Conservation (phyloP, 2,113 vertebrate genomes). For the Columba janthina region DNA sequence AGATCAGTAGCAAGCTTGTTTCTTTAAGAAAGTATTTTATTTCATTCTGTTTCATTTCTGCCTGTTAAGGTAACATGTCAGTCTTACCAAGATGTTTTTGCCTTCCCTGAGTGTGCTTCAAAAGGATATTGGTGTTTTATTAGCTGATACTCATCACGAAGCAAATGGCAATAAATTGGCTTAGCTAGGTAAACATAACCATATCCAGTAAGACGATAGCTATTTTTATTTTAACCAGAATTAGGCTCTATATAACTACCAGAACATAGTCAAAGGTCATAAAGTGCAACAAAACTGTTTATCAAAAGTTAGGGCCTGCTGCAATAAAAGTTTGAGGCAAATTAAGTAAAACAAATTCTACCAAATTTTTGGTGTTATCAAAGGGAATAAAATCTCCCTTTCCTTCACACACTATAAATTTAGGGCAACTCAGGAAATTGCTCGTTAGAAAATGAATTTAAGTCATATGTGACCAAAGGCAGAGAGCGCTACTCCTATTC, state of each 20-base stretch:
- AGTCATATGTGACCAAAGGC: slow-evolving; percentile 37
- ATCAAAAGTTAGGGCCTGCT: neutral
- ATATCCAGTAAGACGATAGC: neutral
- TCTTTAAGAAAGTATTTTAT: neutral
- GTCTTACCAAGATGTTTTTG: slow-evolving; percentile 9
- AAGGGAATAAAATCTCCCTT: slow-evolving; percentile 5
- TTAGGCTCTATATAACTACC: neutral
- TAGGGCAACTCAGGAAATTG: slow-evolving; percentile 41
- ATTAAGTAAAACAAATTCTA: slow-evolving; percentile 4
- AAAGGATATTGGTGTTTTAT: neutral
- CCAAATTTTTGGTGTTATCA: neutral
- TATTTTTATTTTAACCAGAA: slow-evolving; percentile 30
- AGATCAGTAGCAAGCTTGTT: neutral
- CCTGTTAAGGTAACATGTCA: neutral
- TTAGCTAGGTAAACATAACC: slow-evolving; percentile 8
- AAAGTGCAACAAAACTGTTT: neutral
- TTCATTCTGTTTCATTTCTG: slow-evolving; percentile 8
- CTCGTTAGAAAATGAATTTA: slow-evolving; percentile 44
- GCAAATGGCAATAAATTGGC: slow-evolving; percentile 33
- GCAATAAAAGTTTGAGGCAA: neutral
- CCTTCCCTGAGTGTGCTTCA: neutral
- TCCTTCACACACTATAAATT: slow-evolving; percentile 38
- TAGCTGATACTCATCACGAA: slow-evolving; percentile 12
- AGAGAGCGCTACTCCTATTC: neutral
- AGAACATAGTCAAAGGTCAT: neutral